Evolutionary conservation across 2,113 vertebrate genomes (phyloP), one percentile per base, ranked within the genome.

Genomic region (Corvus hawaiiensis): DNA sequence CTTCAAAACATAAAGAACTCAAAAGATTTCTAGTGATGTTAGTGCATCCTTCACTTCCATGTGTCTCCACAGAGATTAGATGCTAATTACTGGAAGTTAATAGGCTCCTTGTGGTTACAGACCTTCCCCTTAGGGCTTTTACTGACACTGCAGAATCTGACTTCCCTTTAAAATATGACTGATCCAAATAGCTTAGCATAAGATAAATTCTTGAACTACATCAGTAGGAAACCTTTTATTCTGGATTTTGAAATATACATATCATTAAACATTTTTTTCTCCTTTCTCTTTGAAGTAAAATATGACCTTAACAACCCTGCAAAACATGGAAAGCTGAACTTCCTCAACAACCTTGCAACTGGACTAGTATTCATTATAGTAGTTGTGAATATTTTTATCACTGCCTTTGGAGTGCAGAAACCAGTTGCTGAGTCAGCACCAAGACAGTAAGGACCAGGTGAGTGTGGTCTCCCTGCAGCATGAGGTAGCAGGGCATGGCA

Each of bases 331-430:
- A 98, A 96, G 90, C 98, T 99, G 97, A 98, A 99, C 97, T 96
- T 99, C 87, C 93, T 99, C 95, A 99, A 99, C 96, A 99, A 99
- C 76, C 44, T 98, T 21, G 94, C 98, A 92, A 99, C 99, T 1
- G 99, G 98, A 58, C 98, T 99, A 7, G 98, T 99, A 58, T 99
- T 99, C 90, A 94, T 99, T 95, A 99, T 99, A 14, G 99, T 99
- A 2, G 99, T 99, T 11, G 97, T 99, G 73, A 99, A 99, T 90
- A 97, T 99, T 96, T 99, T 99, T 95, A 99, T 99, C 96, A 99
- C 99, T 2, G 99, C 99, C 23, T 99, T 99, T 22, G 99, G 99
- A 2, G 99, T 99, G 39, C 99, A 99, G 97, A 98, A 97, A 59
- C 98, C 99, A 2, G 18, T 37, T 18, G 26, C 81, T 30, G 95